A percentile compares a stretch with the other conserved stretches of the same genome.
phyloP scores from a whole-genome alignment of 53 echinoderm and acorn worm species.

The Antedon mediterranea region DNA sequence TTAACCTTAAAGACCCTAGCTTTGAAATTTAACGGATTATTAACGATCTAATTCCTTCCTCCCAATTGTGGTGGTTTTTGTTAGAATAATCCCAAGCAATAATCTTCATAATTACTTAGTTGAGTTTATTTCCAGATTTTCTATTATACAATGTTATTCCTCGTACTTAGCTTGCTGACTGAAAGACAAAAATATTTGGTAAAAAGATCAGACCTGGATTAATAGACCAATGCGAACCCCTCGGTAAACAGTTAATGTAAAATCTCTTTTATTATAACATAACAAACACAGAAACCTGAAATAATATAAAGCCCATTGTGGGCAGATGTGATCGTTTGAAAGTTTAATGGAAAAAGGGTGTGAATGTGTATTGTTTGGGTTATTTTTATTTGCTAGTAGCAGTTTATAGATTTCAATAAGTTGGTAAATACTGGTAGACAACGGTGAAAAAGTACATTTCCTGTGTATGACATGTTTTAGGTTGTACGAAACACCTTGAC shows the following conservation, averaged over 20 bases:
- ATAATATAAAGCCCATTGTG: background rate
- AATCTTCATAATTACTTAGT: background rate
- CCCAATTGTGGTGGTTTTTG: too few relatives aligned
- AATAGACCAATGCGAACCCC: background rate
- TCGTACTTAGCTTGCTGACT: background rate
- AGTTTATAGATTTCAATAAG: background rate
- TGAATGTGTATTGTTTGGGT: background rate
- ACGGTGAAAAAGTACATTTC: background rate
- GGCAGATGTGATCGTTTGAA: background rate
- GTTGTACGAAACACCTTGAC: background rate
- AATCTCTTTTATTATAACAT: background rate
- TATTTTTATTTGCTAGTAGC: background rate
- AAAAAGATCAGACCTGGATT: background rate
- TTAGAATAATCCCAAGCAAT: background rate
- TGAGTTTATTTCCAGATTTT: background rate
- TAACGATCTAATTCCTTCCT: too few relatives aligned
- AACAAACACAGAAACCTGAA: background rate
- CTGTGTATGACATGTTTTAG: background rate
- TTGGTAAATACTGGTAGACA: background rate
- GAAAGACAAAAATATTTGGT: background rate
- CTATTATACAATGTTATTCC: background rate
- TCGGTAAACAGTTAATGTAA: background rate
- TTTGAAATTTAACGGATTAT: too few relatives aligned
- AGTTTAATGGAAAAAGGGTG: background rate
- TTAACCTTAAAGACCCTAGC: too few relatives aligned